These are phyloP conservation scores for Notothenia coriiceps DNA, from an alignment of 2,113 vertebrate species.

Conservation along the genomic window DNA sequence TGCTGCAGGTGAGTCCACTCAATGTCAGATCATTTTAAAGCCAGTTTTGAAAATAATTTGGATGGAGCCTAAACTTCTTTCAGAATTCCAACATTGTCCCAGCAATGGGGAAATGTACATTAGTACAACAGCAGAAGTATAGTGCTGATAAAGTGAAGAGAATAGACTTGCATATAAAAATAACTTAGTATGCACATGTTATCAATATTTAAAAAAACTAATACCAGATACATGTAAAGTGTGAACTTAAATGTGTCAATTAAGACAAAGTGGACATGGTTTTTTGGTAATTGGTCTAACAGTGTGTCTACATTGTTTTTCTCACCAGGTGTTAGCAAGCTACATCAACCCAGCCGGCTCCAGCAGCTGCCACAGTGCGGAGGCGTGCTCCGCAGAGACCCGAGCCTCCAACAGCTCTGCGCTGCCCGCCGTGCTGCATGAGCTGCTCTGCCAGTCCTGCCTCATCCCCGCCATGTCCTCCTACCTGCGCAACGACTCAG, in stretches of 20 bases:
- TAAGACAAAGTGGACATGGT: not conserved
- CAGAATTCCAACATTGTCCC: too few relatives aligned
- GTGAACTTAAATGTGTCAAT: not conserved
- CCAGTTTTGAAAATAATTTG: not conserved
- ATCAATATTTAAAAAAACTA: too few relatives aligned
- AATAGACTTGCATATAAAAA: too few relatives aligned
- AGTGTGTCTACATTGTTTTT: not conserved
- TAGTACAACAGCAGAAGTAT: too few relatives aligned
- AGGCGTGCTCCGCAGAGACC: slow-evolving; percentile 85
- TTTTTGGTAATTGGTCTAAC: not conserved
- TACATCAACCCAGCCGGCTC: slow-evolving; percentile 96
- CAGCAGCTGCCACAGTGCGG: slow-evolving; percentile 84
- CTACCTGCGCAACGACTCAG: slow-evolving; percentile 97
- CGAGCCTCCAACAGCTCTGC: slow-evolving; percentile 91
- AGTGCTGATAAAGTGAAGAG: too few relatives aligned
- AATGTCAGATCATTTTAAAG: not conserved
- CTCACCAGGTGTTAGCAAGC: slow-evolving; percentile 93
- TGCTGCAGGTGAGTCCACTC: slow-evolving; percentile 88
- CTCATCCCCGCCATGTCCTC: slow-evolving; percentile 99
- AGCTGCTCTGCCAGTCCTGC: slow-evolving; percentile 96
- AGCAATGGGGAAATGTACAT: too few relatives aligned
- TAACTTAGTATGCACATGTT: too few relatives aligned
- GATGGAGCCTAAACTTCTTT: too few relatives aligned
- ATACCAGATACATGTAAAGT: not conserved
- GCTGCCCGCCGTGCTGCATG: slow-evolving; percentile 92